A percentile compares a stretch with the other conserved stretches of the same genome.
These are phyloP conservation scores for Petrophora chlorosata DNA, from an alignment of 2,888 invertebrate genomes.

Conservation along the genomic window DNA sequence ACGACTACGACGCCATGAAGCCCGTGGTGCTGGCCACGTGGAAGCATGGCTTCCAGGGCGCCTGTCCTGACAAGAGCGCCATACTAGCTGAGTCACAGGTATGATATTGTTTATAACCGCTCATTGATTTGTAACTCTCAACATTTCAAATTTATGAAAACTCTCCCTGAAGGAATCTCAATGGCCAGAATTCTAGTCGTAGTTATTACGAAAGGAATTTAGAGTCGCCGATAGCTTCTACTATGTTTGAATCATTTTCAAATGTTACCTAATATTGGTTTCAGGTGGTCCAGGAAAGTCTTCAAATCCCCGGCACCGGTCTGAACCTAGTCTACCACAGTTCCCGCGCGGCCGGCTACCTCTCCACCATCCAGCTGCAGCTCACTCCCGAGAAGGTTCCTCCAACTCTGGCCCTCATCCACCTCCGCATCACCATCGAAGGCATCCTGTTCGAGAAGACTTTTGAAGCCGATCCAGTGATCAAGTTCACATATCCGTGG, in stretches of 20 bases:
- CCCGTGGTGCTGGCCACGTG: slow-evolving; percentile 96
- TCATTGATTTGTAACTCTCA: not conserved
- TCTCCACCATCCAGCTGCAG: slow-evolving; percentile 96
- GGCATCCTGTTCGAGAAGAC: slow-evolving; percentile 96
- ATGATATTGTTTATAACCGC: slow-evolving; percentile 9
- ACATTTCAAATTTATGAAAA: no score
- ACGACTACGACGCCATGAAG: slow-evolving; percentile 96
- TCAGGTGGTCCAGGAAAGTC: slow-evolving; percentile 95
- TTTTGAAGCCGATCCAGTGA: slow-evolving; percentile 98
- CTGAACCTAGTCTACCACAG: slow-evolving; percentile 98
- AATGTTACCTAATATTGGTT: slow-evolving; percentile 20
- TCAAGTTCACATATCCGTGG: slow-evolving; percentile 99
- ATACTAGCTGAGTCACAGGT: slow-evolving; percentile 94
- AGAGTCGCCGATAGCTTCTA: not conserved
- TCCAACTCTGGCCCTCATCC: slow-evolving; percentile 91
- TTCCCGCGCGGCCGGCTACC: slow-evolving; percentile 95
- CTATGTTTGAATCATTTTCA: not conserved
- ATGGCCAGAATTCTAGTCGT: no score
- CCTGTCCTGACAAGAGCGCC: slow-evolving; percentile 96
- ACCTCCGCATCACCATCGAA: slow-evolving; percentile 96
- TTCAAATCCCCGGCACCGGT: slow-evolving; percentile 96
- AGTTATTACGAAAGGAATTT: not conserved
- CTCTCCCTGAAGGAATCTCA: no score
- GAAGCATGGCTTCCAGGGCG: slow-evolving; percentile 97
- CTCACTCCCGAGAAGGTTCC: slow-evolving; percentile 94